Conservation (phyloP, 2,888 invertebrate genomes). For the Rugalucina vietnamica region DNA sequence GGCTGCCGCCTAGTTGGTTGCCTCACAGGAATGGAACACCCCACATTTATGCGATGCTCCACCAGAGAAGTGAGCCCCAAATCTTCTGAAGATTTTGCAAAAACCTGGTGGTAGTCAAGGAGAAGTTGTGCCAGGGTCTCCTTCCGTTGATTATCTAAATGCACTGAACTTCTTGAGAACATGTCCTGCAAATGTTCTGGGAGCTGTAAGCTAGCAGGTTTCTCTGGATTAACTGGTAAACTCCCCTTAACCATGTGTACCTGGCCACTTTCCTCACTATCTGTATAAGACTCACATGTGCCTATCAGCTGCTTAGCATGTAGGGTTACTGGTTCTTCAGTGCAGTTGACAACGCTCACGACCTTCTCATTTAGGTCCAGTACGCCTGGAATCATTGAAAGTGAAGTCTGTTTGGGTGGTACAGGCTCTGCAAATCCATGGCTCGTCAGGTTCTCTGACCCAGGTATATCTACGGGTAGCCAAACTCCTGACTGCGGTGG, state of each 20-base stretch:
- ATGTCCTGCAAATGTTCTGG: conserved; percentile 3
- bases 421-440: background rate
- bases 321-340: background rate
- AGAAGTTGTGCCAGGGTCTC: too few species aligned
- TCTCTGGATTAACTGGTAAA: background rate
- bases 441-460: background rate
- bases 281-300: background rate
- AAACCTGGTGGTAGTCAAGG: background rate
- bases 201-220: background rate
- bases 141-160: too few species aligned
- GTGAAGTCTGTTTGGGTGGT: background rate
- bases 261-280: background rate
- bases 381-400: background rate
- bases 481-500: background rate
- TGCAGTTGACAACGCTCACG: background rate
- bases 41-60: conserved; percentile 38
- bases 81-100: conserved; percentile 8
- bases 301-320: conserved; percentile 2
- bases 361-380: background rate
- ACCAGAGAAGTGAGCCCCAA: conserved; percentile 11
- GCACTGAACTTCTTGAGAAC: background rate
- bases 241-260: background rate
- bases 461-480: conserved; percentile 4
- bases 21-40: conserved; percentile 31
- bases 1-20: conserved; percentile 38